These are phyloP conservation scores for Stomatorhinus walkeri DNA, from an alignment of 2,797 vertebrate genomes.

Conservation along the genomic window DNA sequence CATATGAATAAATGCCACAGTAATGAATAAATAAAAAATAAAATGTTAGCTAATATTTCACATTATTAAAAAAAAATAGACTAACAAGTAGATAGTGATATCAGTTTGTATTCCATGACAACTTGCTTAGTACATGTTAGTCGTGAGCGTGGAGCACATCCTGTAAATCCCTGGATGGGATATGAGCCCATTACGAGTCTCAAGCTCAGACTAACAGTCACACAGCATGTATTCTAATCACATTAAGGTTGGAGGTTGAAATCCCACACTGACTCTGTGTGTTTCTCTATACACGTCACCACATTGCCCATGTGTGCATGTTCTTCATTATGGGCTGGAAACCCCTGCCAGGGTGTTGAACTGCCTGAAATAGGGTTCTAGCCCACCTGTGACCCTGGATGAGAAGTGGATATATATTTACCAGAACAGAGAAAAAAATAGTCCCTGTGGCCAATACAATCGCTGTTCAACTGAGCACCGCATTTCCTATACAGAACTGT, in stretches of 20 bases:
- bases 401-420: neutral
- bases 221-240: neutral
- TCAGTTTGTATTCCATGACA: neutral
- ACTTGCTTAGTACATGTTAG: neutral
- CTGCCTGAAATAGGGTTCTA: neutral
- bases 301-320: neutral
- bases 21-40: neutral
- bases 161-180: neutral
- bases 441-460: neutral
- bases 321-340: neutral
- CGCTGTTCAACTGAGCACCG: neutral
- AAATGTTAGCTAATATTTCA: neutral
- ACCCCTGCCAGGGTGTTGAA: neutral
- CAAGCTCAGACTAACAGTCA: neutral
- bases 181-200: neutral
- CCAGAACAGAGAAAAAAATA: neutral
- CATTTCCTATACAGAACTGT: neutral
- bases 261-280: neutral
- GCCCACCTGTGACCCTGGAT: neutral
- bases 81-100: neutral
- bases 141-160: neutral
- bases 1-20: neutral
- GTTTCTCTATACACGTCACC: neutral
- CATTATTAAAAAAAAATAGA: neutral
- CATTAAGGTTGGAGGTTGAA: neutral